Evolutionary conservation across 2,888 invertebrate species (phyloP).

Genomic region (Parochlus steinenii): DNA sequence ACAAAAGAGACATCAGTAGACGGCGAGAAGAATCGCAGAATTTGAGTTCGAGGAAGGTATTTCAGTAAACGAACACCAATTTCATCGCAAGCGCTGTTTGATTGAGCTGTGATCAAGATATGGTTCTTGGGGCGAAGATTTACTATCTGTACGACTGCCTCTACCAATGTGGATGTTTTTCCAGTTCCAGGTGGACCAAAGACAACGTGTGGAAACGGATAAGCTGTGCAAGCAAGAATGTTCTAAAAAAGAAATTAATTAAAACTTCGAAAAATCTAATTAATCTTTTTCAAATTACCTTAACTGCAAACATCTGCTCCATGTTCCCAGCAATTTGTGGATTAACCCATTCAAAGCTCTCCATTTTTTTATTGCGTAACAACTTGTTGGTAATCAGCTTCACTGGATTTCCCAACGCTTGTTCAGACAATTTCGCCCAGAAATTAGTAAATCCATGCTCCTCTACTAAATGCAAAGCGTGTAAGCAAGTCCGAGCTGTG

Average conservation of each 20-base stretch:
- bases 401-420: no score
- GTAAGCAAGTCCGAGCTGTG: slow-evolving; percentile 2
- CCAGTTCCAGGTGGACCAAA: slow-evolving; percentile 31
- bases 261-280: no score
- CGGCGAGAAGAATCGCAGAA: slow-evolving; percentile 32
- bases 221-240: neutral
- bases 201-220: neutral
- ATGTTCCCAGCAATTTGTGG: no score
- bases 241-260: no score
- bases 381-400: no score
- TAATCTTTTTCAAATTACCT: no score
- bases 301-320: no score
- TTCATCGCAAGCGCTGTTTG: slow-evolving; percentile 57
- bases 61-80: slow-evolving; percentile 34
- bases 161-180: slow-evolving; percentile 54
- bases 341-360: no score
- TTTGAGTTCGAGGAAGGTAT: slow-evolving; percentile 19
- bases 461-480: no score
- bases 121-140: slow-evolving; percentile 23
- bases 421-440: no score
- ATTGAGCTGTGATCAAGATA: slow-evolving; percentile 48
- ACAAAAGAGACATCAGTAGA: slow-evolving; percentile 25
- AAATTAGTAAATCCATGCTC: no score
- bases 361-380: no score
- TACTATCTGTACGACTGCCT: slow-evolving; percentile 46